Conservation (phyloP, 2,888 invertebrate genomes). For the Scaptomyza tumidula region DNA sequence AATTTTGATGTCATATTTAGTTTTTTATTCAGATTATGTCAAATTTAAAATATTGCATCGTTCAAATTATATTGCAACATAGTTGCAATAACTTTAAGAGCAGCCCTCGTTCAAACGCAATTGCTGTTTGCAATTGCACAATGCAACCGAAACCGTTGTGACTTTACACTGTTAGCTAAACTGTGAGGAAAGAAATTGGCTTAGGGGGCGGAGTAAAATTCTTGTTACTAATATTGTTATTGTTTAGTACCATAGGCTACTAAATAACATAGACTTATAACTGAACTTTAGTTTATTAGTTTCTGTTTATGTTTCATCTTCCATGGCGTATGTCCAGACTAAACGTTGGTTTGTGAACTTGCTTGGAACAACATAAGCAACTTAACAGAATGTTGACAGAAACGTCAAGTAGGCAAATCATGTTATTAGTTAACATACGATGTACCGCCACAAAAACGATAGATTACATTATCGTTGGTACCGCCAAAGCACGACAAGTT, state of each 20-base stretch:
- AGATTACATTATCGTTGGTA: no score
- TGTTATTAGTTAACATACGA: no score
- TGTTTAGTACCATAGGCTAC: neutral
- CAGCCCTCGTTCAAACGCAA: constrained; percentile 13
- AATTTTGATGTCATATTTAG: neutral
- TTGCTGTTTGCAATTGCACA: constrained; percentile 13
- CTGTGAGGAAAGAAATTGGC: constrained; percentile 6
- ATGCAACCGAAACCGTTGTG: constrained; percentile 12
- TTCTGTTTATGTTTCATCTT: neutral
- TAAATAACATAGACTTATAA: neutral
- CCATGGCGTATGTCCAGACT: neutral
- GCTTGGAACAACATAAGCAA: constrained; percentile 4
- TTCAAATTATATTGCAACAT: neutral
- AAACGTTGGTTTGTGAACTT: constrained; percentile 16
- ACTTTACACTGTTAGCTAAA: constrained; percentile 4
- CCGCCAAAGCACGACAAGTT: neutral
- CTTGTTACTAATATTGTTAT: neutral
- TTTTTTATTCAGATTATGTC: no score
- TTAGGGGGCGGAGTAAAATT: neutral
- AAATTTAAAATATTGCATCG: neutral
- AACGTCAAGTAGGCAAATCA: constrained; percentile 2
- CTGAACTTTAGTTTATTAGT: neutral
- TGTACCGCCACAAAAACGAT: no score
- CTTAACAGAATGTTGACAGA: constrained; percentile 10
- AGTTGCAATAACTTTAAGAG: constrained; percentile 11